Base-by-base conservation (phyloP, 2,797 vertebrate species). In the Eulemur coronatus region DNA sequence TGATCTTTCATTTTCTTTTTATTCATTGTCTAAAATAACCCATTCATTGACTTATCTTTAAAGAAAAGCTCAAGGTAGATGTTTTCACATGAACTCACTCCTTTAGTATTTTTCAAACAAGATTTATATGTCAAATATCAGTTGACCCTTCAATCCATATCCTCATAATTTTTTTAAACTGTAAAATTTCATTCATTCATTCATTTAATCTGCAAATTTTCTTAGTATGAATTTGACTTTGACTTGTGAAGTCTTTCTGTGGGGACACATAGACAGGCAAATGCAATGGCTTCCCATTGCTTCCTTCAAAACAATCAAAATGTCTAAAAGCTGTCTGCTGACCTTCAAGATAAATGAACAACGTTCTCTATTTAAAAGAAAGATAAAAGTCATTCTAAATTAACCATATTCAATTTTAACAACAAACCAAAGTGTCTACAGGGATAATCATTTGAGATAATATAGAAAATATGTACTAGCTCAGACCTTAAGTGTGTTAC, bases 71-170 rank as follows among this genome's bases (percentile, higher is more conserved):
- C 18, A 61, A 95, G 8, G 57, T 95, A 43, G 43, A 59, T 6
- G 73, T 48, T 96, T 97, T 86, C 95, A 79, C 90, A 97, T 82
- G 69, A 96, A 85, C 3, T 18, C 63, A 17, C 70, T 97, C 46
- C 13, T 97, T 91, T 89, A 78, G 3, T 93, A 97, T 97, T 98
- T 98, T 24, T 69, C 84, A 94, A 73, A 91, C 38, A 97, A 93
- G 2, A 80, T 57, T 69, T 20, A 20, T 52, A 69, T 15, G 20
- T 96, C 46, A 95, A 98, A 96, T 50, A 92, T 73, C 35, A 38
- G 4, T 85, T 92, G 82, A 94, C 50, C 2, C 86, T 98, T 97
- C 90, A 17, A 85, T 55, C 4, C 69, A 2, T 10, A 87, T 89
- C 35, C 67, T 79, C 50, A 0, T 30, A 6, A 80, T 1, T 87